These are phyloP conservation scores for Margaritifera margaritifera DNA, from an alignment of 2,888 invertebrate genomes.

Conservation along the genomic window DNA sequence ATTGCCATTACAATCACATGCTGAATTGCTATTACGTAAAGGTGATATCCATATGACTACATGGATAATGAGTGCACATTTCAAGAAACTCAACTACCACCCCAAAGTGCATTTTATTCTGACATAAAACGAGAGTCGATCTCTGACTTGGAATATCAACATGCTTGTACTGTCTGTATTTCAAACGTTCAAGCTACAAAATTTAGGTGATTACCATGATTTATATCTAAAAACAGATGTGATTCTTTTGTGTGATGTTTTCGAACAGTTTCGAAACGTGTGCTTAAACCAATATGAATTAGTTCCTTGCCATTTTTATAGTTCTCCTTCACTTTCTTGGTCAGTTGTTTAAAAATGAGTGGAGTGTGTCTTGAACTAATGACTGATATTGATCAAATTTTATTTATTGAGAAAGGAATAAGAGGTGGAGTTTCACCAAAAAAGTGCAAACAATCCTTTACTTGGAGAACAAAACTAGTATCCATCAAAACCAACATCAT, in stretches of 20 bases:
- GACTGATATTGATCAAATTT: conserved; percentile 48
- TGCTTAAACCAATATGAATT: conserved; percentile 46
- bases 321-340: conserved; percentile 61
- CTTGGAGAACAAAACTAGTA: conserved; percentile 32
- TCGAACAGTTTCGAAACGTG: conserved; percentile 61
- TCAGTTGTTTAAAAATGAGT: conserved; percentile 54
- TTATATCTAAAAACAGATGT: conserved; percentile 28
- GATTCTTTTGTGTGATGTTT: conserved; percentile 61
- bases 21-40: conserved; percentile 6
- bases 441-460: conserved; percentile 50
- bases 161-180: no score
- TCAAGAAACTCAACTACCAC: conserved; percentile 6
- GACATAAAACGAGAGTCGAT: not conserved
- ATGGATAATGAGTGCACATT: no score
- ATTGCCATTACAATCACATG: no score
- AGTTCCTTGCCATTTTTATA: conserved; percentile 57
- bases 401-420: conserved; percentile 39
- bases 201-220: conserved; percentile 4
- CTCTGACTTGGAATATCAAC: conserved; percentile 23
- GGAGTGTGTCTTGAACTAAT: conserved; percentile 50
- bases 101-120: no score
- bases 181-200: not conserved
- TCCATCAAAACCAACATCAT: conserved; percentile 1
- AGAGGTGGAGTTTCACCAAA: conserved; percentile 36
- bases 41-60: conserved; percentile 1